phyloP scores from a whole-genome alignment of 1,140 invertebrate species.

The honey bee (Apis mellifera) region Amel_HAv3.1 CM009939.2:8106501-8107000 shows the following conservation, averaged over 20 bases:
- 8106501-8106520: background rate
- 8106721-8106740: conserved; percentile 99
- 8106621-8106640: background rate
- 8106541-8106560: background rate
- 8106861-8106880: conserved; percentile 97
- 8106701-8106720: conserved; percentile 95
- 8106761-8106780: conserved; percentile 98
- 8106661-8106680: background rate
- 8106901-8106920: too few species aligned
- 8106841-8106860: conserved; percentile 98
- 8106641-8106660: background rate
- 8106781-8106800: conserved; percentile 98
- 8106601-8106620: background rate
- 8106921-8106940: background rate
- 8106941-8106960: background rate
- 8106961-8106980: too few species aligned
- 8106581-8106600: background rate
- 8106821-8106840: conserved; percentile 98
- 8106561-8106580: too few species aligned
- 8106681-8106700: conserved; percentile 56
- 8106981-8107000: too few species aligned
- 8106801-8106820: conserved; percentile 98
- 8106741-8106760: conserved; percentile 94
- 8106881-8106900: conserved; percentile 90
- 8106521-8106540: background rate